These are phyloP conservation scores for Pseudomyrmex cubaensis DNA, from an alignment of 1,140 invertebrate genomes.

Conservation along the genomic window DNA sequence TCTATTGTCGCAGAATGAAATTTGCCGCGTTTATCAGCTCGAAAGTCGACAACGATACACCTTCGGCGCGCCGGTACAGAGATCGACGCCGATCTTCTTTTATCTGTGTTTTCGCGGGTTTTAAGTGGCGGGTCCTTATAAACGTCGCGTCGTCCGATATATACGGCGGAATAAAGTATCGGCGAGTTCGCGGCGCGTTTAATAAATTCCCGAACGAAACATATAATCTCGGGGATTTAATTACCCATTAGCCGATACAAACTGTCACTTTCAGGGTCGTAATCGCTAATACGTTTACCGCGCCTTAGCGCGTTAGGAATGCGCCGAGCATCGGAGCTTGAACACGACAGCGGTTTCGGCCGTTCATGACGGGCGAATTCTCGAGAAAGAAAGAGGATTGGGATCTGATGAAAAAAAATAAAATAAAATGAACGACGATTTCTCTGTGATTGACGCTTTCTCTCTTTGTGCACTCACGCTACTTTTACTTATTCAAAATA, in stretches of 20 bases:
- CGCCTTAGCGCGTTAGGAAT: conserved; percentile 72
- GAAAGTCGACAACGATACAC: too few relatives aligned
- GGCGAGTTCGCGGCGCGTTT: conserved; percentile 62
- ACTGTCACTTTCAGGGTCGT: conserved; percentile 80
- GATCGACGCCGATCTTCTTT: conserved; percentile 17
- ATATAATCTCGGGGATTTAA: conserved; percentile 77
- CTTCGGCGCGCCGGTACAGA: too few relatives aligned
- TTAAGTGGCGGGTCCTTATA: conserved; percentile 69
- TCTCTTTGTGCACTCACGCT: not conserved
- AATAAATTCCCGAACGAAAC: conserved; percentile 77
- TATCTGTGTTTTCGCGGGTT: conserved; percentile 62
- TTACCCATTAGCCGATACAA: conserved; percentile 80
- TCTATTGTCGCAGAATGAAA: too few relatives aligned
- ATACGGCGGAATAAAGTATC: not conserved
- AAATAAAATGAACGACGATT: conserved; percentile 28
- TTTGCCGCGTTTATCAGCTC: too few relatives aligned
- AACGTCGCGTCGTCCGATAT: conserved; percentile 59
- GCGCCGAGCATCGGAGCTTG: conserved; percentile 52
- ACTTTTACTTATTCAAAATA: too few relatives aligned
- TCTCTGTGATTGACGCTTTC: conserved; percentile 19
- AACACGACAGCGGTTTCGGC: conserved; percentile 22
- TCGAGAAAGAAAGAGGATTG: conserved; percentile 3
- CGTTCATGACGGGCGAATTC: conserved; percentile 19
- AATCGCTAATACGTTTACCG: conserved; percentile 75
- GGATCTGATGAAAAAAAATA: not conserved